Percentiles rank a stretch among this genome's conserved stretches.
Conservation (phyloP, 2,113 vertebrate genomes). For the Trichechus manatus region DNA sequence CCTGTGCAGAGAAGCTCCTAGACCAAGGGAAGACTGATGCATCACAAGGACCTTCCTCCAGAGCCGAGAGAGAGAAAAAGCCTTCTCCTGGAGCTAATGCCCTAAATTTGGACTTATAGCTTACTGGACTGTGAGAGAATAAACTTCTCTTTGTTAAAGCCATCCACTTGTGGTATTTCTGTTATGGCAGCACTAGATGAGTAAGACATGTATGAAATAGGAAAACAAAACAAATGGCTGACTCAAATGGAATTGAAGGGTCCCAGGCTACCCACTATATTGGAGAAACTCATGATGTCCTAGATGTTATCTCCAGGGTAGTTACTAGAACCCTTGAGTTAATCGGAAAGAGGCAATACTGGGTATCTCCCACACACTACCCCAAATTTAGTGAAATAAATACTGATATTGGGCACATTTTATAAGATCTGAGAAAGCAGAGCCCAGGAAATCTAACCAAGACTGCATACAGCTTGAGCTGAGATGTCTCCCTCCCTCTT, state of each 20-base stretch:
- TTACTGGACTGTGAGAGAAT: too few relatives aligned
- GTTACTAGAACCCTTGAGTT: background rate
- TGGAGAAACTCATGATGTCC: background rate
- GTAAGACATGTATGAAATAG: background rate
- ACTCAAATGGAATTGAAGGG: background rate
- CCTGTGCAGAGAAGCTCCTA: too few relatives aligned
- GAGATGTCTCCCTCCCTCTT: background rate
- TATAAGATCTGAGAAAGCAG: background rate
- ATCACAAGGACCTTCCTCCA: too few relatives aligned
- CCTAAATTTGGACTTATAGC: too few relatives aligned
- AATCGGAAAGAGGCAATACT: background rate
- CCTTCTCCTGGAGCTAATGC: too few relatives aligned
- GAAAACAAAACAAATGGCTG: background rate
- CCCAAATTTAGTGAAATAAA: background rate
- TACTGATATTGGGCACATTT: background rate
- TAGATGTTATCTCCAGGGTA: background rate
- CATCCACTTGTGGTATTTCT: too few relatives aligned
- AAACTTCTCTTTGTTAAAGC: too few relatives aligned
- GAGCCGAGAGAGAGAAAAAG: too few relatives aligned
- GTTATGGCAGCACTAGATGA: too few relatives aligned
- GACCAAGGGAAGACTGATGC: too few relatives aligned
- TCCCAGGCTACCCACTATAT: background rate
- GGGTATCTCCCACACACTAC: background rate
- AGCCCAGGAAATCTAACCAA: background rate
- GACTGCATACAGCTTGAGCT: background rate